Evolutionary conservation across 2,797 vertebrate species (phyloP).

Genomic region (Syngnathus acus): DNA sequence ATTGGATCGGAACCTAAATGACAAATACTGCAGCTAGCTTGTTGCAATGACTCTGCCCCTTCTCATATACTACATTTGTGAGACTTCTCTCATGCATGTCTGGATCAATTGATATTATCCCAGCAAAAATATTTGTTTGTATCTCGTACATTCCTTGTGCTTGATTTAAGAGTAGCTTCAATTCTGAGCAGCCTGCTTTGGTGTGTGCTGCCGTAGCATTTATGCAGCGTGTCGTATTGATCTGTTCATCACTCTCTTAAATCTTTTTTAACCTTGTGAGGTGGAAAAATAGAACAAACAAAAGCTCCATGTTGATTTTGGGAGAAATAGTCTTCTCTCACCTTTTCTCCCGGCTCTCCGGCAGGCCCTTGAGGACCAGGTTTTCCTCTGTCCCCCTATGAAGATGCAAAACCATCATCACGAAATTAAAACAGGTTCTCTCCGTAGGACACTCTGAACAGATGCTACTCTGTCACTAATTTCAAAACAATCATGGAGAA

Average conservation of each 20-base stretch:
- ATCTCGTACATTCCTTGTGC: conserved; percentile 2
- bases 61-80: conserved; percentile 40
- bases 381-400: conserved; percentile 80
- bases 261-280: conserved; percentile 19
- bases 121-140: conserved; percentile 13
- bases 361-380: conserved; percentile 70
- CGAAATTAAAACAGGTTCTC: conserved; percentile 23
- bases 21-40: conserved; percentile 34
- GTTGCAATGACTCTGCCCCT: conserved; percentile 45
- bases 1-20: conserved; percentile 3
- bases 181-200: conserved; percentile 30
- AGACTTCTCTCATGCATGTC: conserved; percentile 27
- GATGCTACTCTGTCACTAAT: conserved; percentile 32
- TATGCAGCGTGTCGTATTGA: conserved; percentile 26
- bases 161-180: conserved; percentile 25
- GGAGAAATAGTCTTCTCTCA: conserved; percentile 38
- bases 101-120: conserved; percentile 31
- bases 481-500: conserved; percentile 8
- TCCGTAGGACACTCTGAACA: conserved; percentile 34
- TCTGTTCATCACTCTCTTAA: conserved; percentile 24
- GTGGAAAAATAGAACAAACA: conserved; percentile 1
- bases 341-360: conserved; percentile 79
- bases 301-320: conserved; percentile 16
- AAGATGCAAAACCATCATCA: conserved; percentile 42
- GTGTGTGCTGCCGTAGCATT: conserved; percentile 20